Evolutionary conservation across 1,140 invertebrate genomes (phyloP).

Genomic region (Drosophila parvula): DNA sequence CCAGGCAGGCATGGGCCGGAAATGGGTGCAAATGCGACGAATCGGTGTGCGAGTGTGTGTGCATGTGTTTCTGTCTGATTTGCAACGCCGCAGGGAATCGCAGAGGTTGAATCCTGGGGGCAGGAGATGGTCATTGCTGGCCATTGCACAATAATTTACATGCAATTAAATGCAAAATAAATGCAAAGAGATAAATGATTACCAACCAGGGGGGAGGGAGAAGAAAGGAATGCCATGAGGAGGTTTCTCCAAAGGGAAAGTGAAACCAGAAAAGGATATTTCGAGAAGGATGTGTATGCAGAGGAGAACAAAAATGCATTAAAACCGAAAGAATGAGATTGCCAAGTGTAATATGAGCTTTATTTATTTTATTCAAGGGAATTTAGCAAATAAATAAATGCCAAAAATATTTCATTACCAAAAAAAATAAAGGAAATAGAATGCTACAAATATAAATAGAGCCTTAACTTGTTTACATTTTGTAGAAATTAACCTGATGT

Average conservation of each 20-base stretch:
- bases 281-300: too few relatives aligned
- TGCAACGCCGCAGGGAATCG: slow-evolving; percentile 54
- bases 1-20: slow-evolving; percentile 20
- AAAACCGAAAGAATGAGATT: not conserved
- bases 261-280: not conserved
- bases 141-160: slow-evolving; percentile 72
- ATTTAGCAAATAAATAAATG: not conserved
- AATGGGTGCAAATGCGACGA: slow-evolving; percentile 75
- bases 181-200: slow-evolving; percentile 53
- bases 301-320: not conserved
- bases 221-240: not conserved
- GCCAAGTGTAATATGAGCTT: not conserved
- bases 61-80: slow-evolving; percentile 39
- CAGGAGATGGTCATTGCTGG: slow-evolving; percentile 26
- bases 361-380: not conserved
- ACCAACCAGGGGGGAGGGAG: not conserved
- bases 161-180: slow-evolving; percentile 72
- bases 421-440: not conserved
- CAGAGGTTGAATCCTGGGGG: not conserved
- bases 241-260: not conserved
- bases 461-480: not conserved
- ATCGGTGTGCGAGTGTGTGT: slow-evolving; percentile 27
- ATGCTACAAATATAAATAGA: not conserved
- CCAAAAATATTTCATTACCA: not conserved
- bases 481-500: fast-evolving